Evolutionary conservation across 1,140 invertebrate species (phyloP), one percentile per base, ranked within the genome.

Genomic region (Asbolus verrucosus): DNA sequence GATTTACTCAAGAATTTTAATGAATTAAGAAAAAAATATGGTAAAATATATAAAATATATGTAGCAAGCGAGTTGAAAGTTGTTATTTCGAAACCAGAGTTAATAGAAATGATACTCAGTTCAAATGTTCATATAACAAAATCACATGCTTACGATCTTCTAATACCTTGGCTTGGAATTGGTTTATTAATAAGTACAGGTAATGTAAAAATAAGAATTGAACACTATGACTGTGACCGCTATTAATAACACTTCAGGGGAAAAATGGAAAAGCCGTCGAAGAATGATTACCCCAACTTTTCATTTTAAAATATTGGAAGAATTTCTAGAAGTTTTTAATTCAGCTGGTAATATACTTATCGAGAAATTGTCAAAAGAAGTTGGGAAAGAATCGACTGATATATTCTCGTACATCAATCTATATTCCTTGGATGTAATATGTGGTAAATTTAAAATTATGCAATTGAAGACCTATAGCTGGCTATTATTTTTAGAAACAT

Each of bases 281-380:
- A 94, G 89, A 80, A 82, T 92, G 50, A 77, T 93, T 18, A 94
- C 92, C 0, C 91, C 92, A 5, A 89, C 91, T 0, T 94, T 94
- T 76, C 92, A 94, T 78, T 92, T 93, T 75, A 88, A 90, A 65
- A 91, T 94, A 19, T 78, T 94, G 9, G 87, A 92, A 69, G 87
- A 91, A 65, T 94, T 94, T 75, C 72, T 93, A 0, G 85, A 87
- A 0, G 85, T 93, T 0, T 93, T 96, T 76, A 87, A 92, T 75
- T 86, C 90, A 69, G 92, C 95, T 74, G 84, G 88, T 5, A 80
- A 86, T 4, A 84, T 90, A 30, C 81, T 95, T n/a, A 77, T 83
- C 14, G 77, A 86, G n/a, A 82, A 81, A 74, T 76, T 85, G 9
- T 66, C 70, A 16, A 74, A 77, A 11, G 33, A 81, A n/a, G 70